Base-by-base conservation (phyloP, 2,888 invertebrate species). In the Cephus pulcher region DNA sequence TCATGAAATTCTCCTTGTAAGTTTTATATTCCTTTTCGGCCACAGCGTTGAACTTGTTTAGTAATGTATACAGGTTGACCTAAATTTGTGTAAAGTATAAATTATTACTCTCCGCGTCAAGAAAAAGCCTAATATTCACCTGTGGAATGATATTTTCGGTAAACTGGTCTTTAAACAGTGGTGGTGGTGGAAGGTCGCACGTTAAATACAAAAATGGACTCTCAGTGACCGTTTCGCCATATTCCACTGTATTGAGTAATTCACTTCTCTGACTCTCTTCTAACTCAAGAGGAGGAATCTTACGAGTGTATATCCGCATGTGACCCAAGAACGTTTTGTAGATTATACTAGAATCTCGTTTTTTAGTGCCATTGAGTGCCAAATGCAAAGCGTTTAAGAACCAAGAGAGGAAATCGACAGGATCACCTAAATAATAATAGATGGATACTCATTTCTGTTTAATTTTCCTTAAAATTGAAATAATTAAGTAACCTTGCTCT, bases 121-220 rank as follows among this genome's bases (percentile, higher is more conserved):
- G 2, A 56, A 56, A 56, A 23, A 34, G 15, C 40, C 9, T 2
- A 74, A 70, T 75, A 76, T 79, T 87, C 87, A 97, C 98, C 94
- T 99, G 99, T 74, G 99, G 99, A 89, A 99, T 99, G 85, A 99
- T 99, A 92, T 99, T 99, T 93, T 99, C 99, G 83, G 97, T 95
- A 86, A 98, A 96, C 91, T 99, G 99, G 92, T 99, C 99, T 80
- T 98, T 98, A 90, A 99, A 99, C 30, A 99, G 93, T 0, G 99
- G 99, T 0, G 98, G 98, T 0, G 99, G 97, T 0, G 99, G 99
- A 79, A 99, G 93, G 92, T 99, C 99, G 89, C 99, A 98, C 0
- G 99, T 99, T 80, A 99, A 93, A 92, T 98, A 99, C 73, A 99
- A 93, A 92, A 99, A 99, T 23, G 98, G 98, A 0, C 97, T 97